A percentile compares a stretch with the other conserved stretches of the same genome.
Evolutionary conservation across 2,797 vertebrate species (phyloP).

Genomic region (Euphonia xanthogaster): DNA sequence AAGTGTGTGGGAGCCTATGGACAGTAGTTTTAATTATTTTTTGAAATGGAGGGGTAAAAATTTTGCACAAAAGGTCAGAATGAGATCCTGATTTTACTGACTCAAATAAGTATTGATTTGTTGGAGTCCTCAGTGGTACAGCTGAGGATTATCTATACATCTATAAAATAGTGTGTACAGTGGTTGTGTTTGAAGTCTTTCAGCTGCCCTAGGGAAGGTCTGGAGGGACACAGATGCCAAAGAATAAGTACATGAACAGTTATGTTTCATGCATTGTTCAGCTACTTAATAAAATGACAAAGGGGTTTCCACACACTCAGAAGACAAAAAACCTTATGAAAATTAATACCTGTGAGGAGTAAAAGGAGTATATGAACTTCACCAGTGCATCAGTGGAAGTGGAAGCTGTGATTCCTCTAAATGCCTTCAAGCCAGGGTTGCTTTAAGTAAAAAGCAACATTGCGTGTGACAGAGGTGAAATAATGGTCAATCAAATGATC

Average conservation of each 20-base stretch:
- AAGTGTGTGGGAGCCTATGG: accelerated
- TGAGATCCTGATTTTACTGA: neutral
- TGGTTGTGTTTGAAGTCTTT: neutral
- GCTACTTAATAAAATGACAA: neutral
- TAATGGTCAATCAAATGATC: neutral
- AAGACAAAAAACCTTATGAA: neutral
- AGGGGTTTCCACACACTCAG: neutral
- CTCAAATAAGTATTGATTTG: neutral
- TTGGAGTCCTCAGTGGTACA: neutral
- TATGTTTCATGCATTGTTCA: neutral
- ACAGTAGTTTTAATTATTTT: neutral
- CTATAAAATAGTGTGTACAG: no score
- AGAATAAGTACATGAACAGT: neutral
- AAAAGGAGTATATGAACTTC: neutral
- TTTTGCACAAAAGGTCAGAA: neutral
- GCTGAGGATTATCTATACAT: neutral
- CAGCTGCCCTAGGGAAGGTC: neutral
- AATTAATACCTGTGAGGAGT: neutral
- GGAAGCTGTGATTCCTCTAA: neutral
- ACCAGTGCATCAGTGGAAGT: neutral
- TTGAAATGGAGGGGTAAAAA: neutral
- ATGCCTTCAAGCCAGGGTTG: neutral
- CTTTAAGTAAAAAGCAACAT: neutral
- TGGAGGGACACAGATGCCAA: neutral
- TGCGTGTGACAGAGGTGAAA: neutral